phyloP scores from a whole-genome alignment of 2,888 invertebrate species.

The Eupithecia vulgata region DNA sequence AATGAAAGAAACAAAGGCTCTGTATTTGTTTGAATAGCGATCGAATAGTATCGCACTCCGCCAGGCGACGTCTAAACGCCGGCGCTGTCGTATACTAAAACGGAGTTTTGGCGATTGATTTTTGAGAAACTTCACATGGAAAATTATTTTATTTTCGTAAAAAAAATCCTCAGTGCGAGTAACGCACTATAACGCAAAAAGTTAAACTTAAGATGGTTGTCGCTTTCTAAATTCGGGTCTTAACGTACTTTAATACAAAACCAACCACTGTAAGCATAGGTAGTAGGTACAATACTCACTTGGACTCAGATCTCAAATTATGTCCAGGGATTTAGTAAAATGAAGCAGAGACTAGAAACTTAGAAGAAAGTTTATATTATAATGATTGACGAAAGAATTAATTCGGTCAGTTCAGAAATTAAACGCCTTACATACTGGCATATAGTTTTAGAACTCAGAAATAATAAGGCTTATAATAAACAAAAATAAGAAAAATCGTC shows the following conservation, averaged over 20 bases:
- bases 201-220: neutral
- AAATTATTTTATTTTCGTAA: too few species aligned
- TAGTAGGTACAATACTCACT: neutral
- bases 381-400: neutral
- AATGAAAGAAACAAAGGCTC: constrained; percentile 56
- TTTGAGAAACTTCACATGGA: too few species aligned
- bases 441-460: neutral
- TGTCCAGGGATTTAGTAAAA: too few species aligned
- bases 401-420: neutral
- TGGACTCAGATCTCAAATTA: too few species aligned
- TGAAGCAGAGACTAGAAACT: too few species aligned
- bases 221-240: too few species aligned
- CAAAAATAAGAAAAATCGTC: constrained; percentile 16
- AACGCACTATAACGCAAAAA: too few species aligned
- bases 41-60: constrained; percentile 57
- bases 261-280: neutral
- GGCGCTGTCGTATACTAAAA: constrained; percentile 32
- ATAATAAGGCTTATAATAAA: too few species aligned
- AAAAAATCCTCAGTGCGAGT: too few species aligned
- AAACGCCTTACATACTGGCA: neutral
- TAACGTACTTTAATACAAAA: neutral
- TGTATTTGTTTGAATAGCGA: constrained; percentile 62
- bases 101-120: neutral
- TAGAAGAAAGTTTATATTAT: neutral
- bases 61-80: constrained; percentile 52